A percentile compares a stretch with the other conserved stretches of the same genome.
Conservation (phyloP, 2,888 invertebrate species). For the Coecobrya sp. region DNA sequence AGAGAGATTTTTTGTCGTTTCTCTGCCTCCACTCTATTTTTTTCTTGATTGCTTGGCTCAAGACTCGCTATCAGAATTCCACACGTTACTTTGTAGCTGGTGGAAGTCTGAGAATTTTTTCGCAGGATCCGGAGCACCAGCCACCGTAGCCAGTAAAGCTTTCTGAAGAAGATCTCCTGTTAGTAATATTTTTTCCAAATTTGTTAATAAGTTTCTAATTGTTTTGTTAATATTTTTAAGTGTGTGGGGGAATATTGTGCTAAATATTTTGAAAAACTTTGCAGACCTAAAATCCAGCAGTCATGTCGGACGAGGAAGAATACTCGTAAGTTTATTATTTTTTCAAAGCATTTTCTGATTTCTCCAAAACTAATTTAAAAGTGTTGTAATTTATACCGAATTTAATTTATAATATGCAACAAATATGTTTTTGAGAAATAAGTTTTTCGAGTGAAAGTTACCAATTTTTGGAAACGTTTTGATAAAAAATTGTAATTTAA, state of each 20-base stretch:
- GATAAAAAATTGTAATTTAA: too few relatives aligned
- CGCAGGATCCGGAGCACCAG: conserved; percentile 51
- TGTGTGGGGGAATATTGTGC: not conserved
- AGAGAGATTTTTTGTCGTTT: conserved; percentile 55
- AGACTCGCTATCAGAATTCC: conserved; percentile 82
- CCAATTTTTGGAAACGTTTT: too few relatives aligned
- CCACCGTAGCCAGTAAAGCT: conserved; percentile 57
- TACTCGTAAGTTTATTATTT: conserved; percentile 83
- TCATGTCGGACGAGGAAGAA: conserved; percentile 85
- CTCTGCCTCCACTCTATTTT: conserved; percentile 23
- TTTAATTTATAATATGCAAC: too few relatives aligned
- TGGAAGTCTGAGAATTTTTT: conserved; percentile 81
- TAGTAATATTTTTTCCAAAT: conserved; percentile 57
- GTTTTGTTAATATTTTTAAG: conserved; percentile 21
- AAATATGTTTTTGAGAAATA: too few relatives aligned
- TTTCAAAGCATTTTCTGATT: not conserved
- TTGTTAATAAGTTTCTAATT: not conserved
- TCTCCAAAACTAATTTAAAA: too few relatives aligned
- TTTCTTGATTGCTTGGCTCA: conserved; percentile 78
- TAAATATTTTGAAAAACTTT: conserved; percentile 50
- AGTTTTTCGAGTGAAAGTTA: too few relatives aligned
- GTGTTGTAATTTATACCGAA: not conserved
- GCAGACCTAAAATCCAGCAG: conserved; percentile 72
- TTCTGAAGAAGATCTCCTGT: conserved; percentile 75
- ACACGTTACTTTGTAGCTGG: conserved; percentile 79